phyloP scores from a whole-genome alignment of 2,113 vertebrate genomes.

The Phylloscopus trochilus region DNA sequence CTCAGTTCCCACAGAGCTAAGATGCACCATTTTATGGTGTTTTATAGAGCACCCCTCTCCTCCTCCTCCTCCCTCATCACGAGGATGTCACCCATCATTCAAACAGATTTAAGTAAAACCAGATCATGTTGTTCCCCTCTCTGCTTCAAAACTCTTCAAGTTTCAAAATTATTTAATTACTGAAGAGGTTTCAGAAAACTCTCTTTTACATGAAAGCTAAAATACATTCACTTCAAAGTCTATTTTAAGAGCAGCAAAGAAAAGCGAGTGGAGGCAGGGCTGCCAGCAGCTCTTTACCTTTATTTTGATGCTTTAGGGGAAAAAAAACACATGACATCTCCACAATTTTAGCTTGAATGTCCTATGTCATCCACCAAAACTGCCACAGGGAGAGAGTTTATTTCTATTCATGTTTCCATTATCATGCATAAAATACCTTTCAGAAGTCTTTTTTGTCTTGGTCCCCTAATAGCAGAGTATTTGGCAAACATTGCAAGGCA shows the following conservation, averaged over 20 bases:
- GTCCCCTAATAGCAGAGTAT: not conserved
- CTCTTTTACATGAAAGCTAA: not conserved
- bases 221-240: not conserved
- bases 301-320: not conserved
- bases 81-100: conserved; percentile 1
- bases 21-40: not conserved
- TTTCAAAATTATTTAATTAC: conserved; percentile 2
- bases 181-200: not conserved
- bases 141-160: not conserved
- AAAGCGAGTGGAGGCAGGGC: not conserved
- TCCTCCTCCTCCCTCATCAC: not conserved
- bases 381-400: not conserved
- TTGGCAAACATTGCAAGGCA: not conserved
- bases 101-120: not conserved
- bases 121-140: not conserved
- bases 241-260: conserved; percentile 14
- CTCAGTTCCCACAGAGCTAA: not conserved
- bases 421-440: not conserved
- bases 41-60: not conserved
- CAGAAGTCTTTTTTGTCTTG: not conserved
- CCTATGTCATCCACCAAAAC: not conserved
- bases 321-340: not conserved
- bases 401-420: not conserved
- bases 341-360: not conserved
- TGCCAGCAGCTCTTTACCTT: not conserved